Conservation (phyloP, 2,113 vertebrate species). For the Dolichotis patagonum region DNA sequence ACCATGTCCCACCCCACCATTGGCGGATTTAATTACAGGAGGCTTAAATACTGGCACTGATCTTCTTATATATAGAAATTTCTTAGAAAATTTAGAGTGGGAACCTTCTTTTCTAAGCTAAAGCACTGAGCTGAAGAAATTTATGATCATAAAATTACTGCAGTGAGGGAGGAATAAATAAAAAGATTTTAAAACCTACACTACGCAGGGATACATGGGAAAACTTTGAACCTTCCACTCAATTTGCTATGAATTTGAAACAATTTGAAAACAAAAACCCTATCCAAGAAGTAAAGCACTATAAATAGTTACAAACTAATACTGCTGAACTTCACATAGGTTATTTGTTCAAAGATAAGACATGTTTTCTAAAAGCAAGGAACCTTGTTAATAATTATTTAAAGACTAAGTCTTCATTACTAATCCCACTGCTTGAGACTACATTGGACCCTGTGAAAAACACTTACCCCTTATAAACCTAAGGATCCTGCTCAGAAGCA, state of each 20-base stretch:
- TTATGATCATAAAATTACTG: not conserved
- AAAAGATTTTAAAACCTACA: not conserved
- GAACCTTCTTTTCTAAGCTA: not conserved
- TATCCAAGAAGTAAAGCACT: not conserved
- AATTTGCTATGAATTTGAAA: not conserved
- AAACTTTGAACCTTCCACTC: not conserved
- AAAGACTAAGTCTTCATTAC: not conserved
- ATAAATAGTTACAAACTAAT: not conserved
- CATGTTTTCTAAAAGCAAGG: not conserved
- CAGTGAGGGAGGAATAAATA: not conserved
- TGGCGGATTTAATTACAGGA: not conserved
- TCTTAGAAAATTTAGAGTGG: not conserved
- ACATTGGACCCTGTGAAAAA: not conserved
- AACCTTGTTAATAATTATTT: not conserved
- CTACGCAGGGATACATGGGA: not conserved
- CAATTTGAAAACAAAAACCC: not conserved
- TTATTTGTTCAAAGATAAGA: constrained; percentile 7
- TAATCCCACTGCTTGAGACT: not conserved
- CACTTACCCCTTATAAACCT: not conserved
- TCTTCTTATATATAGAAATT: not conserved
- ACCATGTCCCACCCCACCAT: not conserved
- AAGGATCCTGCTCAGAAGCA: not conserved
- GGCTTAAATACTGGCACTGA: not conserved
- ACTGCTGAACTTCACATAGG: not conserved
- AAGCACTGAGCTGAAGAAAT: not conserved